Evolutionary conservation across 1,140 invertebrate species (phyloP).

Genomic region (Lasioglossum albipes): DNA sequence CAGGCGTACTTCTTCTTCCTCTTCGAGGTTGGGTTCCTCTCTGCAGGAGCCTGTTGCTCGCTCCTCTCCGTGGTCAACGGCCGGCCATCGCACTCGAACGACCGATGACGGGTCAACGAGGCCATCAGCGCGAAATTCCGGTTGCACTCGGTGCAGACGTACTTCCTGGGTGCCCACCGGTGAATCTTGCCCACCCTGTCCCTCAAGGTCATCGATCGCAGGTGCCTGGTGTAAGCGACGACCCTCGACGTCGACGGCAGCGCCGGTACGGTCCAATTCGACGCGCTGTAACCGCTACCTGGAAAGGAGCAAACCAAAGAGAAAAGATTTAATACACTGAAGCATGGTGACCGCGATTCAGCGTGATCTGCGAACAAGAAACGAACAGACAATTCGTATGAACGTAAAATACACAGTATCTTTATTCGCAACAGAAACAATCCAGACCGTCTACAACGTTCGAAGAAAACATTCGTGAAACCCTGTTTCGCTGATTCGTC

Average conservation of each 20-base stretch:
- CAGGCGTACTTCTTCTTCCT: constrained; percentile 77
- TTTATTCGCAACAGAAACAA: neutral
- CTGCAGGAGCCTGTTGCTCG: neutral
- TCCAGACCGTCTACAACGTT: constrained; percentile 1
- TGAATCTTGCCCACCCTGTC: constrained; percentile 34
- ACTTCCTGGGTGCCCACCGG: constrained; percentile 58
- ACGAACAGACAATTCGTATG: neutral
- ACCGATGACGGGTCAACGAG: constrained; percentile 76
- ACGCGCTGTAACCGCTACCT: constrained; percentile 64
- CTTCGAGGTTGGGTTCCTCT: constrained; percentile 2
- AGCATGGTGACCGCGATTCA: too few species aligned
- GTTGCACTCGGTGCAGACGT: constrained; percentile 75
- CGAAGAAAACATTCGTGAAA: too few species aligned
- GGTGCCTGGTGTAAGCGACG: constrained; percentile 52
- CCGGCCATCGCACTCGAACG: constrained; percentile 43
- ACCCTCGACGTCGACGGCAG: constrained; percentile 59
- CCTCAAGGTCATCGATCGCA: constrained; percentile 65
- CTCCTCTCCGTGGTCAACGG: neutral
- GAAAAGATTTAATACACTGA: neutral
- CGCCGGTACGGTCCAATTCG: constrained; percentile 69
- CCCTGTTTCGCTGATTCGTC: too few species aligned
- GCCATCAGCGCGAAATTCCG: constrained; percentile 75
- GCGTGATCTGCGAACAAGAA: neutral
- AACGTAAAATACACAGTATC: constrained; percentile 4
- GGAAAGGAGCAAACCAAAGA: constrained; percentile 59